Evolutionary conservation across 2,797 vertebrate genomes (phyloP).

Genomic region (Spinibarbus caldwelli): DNA sequence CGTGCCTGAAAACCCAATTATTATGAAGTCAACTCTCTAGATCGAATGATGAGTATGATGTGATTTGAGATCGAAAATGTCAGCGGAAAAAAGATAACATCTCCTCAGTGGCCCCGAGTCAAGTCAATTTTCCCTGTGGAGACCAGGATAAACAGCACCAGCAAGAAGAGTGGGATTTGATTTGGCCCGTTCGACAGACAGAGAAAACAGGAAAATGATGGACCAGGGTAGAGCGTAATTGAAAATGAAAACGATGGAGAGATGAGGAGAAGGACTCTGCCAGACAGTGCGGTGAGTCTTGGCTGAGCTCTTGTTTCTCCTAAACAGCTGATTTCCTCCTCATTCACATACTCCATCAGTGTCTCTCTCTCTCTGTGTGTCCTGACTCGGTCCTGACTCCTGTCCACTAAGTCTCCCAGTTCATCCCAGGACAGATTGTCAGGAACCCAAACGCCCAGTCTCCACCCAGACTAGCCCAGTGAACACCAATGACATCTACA

Average conservation of each 20-base stretch:
- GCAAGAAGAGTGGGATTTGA: conserved; percentile 30
- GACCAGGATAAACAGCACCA: conserved; percentile 35
- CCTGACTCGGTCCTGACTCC: conserved; percentile 22
- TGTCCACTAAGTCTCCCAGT: conserved; percentile 33
- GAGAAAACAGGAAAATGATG: conserved; percentile 29
- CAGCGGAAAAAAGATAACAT: conserved; percentile 38
- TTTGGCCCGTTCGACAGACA: conserved; percentile 29
- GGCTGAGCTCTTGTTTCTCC: conserved; percentile 55
- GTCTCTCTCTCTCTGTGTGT: conserved; percentile 22
- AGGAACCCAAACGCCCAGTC: conserved; percentile 47
- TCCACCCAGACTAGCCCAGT: conserved; percentile 35
- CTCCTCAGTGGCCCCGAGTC: not conserved
- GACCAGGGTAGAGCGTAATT: conserved; percentile 7
- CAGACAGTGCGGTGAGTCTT: conserved; percentile 57
- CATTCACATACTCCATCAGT: conserved; percentile 42
- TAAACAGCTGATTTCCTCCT: conserved; percentile 60
- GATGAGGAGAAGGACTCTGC: conserved; percentile 39
- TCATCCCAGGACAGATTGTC: conserved; percentile 60
- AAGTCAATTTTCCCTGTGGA: conserved; percentile 25
- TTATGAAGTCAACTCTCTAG: not conserved
- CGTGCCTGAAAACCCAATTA: conserved; percentile 10
- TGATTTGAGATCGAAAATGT: conserved; percentile 14
- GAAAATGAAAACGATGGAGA: conserved; percentile 26
- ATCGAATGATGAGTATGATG: conserved; percentile 26
- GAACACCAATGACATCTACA: conserved; percentile 39